Base-by-base conservation (phyloP, 2,797 vertebrate genomes). In the Lindbergichthys nudifrons region DNA sequence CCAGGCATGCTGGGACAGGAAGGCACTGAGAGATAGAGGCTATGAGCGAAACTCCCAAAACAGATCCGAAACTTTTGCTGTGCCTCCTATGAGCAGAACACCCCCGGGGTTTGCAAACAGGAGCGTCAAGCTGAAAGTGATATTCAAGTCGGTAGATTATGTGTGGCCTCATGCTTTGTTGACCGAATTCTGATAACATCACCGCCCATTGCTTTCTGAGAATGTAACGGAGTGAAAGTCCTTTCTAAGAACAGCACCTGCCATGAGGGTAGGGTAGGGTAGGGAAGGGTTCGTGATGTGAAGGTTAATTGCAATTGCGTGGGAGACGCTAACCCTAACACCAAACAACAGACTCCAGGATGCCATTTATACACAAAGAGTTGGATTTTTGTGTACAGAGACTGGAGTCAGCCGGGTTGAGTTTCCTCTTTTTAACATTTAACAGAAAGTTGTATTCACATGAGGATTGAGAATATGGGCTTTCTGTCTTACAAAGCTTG, bases 1-100 rank as follows among this genome's bases (percentile, higher is more conserved):
- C n/a, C 36, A 70, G 81, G 65, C 90, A 85, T 76, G 87, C 68
- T 69, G 46, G 57, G 76, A 84, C 89, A 91, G 54, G 88, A 78
- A 23, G 16, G 48, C 43, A 30, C 54, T 54, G 43, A 70, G 69
- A 70, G 68, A 65, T 36, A 7, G 18, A 53, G 14, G 64, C 60
- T 30, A 0, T 53, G 88, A 56, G 77, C 70, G 88, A 83, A 89
- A 57, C 61, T 82, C 30, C 30, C 18, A 57, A 43, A 30, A 51
- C 54, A 54, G 26, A 84, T 54, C 65, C 53, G 32, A 32, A 63
- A 73, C 56, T 64, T 46, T 65, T 86, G 74, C 60, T 58, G 48
- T 32, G 61, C 70, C 64, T 84, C 73, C 19, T 39, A 42, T 66
- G 53, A 70, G 65, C 65, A n/a, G 53, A 63, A 65, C 75, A 73